Evolutionary conservation across 53 echinoderm and acorn worm genomes (phyloP), one percentile per base, ranked within the genome.

Genomic region (Holothuria leucospilota): DNA sequence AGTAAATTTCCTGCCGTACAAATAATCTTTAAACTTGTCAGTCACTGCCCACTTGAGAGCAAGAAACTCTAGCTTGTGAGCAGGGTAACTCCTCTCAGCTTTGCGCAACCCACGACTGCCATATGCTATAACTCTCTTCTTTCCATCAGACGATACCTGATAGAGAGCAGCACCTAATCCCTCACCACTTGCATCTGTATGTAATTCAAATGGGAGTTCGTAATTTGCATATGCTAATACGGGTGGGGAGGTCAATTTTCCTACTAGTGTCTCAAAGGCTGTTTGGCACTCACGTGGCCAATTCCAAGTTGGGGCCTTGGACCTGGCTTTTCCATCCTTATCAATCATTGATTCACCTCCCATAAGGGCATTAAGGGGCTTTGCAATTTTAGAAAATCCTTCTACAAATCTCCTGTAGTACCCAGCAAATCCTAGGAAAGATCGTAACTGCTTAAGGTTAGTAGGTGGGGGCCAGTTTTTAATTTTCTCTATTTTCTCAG

Each of bases 101-200:
- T 86, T 86, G 6, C 86, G 67, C 6, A 85, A 72, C 21, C 71
- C 56, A 20, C 87, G 61, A 66, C 87, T 87, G 13, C 59, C 87
- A 87, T 78, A 87, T 14, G 87, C 87, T 13, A 87, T 65, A 10
- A 87, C 87, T 34, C 66, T 9, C 26, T 78, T 69, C 78, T 49
- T 78, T 20, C 67, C 87, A 23, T 78, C 68, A 5, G 58, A 56
- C 9, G 53, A 61, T 27, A 49, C 27, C 39, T 87, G 79, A 61
- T 78, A 87, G 10, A 87, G 53, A 10, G 78, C 87, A n/a, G 87
- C 87, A 34, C 87, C 87, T n/a, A 87, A 25, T 0, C 87, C 87
- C 11, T 61, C 30, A 5, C 60, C 78, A 39, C 90, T 90, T 0
- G 86, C 90, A 66, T 87, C 87, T 10, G 87, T 87, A 63, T 77